These are phyloP conservation scores for Neoaliturus tenellus DNA, from an alignment of 2,888 invertebrate genomes.

Conservation along the genomic window DNA sequence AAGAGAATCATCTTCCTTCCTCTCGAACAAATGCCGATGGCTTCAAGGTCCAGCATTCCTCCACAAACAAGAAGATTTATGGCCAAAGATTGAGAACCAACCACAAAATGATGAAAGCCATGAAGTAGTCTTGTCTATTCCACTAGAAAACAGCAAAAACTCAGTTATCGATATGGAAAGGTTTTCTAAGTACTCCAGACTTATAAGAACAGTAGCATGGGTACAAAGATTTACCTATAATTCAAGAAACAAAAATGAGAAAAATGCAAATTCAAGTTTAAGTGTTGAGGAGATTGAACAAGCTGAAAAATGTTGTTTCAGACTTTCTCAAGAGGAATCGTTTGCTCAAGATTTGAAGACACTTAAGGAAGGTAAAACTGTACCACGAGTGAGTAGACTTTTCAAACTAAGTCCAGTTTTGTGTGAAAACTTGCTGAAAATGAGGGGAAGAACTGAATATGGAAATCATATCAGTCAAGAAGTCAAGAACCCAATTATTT, in stretches of 20 bases:
- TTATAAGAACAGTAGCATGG: not conserved
- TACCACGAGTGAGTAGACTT: too few species aligned
- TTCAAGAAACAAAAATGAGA: not conserved
- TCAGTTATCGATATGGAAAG: not conserved
- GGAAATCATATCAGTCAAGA: too few species aligned
- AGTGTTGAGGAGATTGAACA: not conserved
- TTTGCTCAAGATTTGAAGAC: too few species aligned
- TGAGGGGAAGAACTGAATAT: too few species aligned
- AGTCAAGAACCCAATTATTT: too few species aligned
- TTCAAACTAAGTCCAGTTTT: too few species aligned
- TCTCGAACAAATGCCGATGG: not conserved
- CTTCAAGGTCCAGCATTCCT: not conserved
- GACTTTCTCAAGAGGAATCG: too few species aligned
- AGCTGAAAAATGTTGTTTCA: not conserved
- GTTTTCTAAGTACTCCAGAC: not conserved
- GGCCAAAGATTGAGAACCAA: not conserved
- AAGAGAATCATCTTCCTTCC: not conserved
- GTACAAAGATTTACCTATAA: constrained; percentile 2
- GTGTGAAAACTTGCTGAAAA: too few species aligned
- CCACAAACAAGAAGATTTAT: not conserved
- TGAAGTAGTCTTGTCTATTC: not conserved
- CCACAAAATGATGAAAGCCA: not conserved
- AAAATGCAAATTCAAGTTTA: not conserved
- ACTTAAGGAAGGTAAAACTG: too few species aligned
- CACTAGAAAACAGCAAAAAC: not conserved